Evolutionary conservation across 2,888 invertebrate genomes (phyloP).

Genomic region (Drosophila hawaiiensis): DNA sequence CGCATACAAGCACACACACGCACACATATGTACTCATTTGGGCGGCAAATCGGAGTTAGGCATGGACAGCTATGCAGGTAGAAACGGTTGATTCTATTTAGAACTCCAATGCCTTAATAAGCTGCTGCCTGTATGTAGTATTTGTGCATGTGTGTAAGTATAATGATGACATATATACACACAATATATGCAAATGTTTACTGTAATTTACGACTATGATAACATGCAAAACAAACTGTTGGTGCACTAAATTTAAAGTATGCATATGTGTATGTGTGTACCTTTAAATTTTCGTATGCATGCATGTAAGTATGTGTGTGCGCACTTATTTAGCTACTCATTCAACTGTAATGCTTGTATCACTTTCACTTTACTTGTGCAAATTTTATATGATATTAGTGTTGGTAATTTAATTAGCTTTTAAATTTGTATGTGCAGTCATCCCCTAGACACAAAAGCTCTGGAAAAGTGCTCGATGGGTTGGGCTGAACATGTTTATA

Average conservation of each 20-base stretch:
- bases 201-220: not conserved
- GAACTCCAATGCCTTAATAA: not conserved
- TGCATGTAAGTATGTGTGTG: not conserved
- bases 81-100: not conserved
- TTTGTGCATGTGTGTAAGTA: not conserved
- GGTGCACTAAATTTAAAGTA: not conserved
- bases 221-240: not conserved
- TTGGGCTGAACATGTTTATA: not conserved
- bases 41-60: not conserved
- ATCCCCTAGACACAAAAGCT: not conserved
- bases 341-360: not conserved
- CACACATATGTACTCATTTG: not conserved
- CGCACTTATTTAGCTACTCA: not conserved
- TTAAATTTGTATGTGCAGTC: not conserved
- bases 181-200: not conserved
- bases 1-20: not conserved
- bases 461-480: not conserved
- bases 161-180: not conserved
- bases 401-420: conserved; percentile 2
- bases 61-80: not conserved
- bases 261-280: not conserved
- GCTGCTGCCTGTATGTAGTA: not conserved
- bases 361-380: conserved; percentile 1
- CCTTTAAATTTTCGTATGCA: too few relatives aligned
- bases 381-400: not conserved